phyloP scores from a whole-genome alignment of 2,888 invertebrate genomes.

The Drosophila testacea region DNA sequence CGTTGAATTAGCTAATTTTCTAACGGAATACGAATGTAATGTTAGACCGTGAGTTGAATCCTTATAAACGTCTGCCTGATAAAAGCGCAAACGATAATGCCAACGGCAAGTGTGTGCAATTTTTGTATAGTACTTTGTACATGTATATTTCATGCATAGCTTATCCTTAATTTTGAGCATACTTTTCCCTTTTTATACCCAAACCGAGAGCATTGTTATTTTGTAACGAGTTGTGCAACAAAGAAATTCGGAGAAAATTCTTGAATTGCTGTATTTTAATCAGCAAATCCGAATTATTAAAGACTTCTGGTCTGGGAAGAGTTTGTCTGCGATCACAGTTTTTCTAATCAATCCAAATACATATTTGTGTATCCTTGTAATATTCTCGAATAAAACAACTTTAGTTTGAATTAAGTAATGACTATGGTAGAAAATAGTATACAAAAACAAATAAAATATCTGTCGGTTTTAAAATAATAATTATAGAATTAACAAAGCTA shows the following conservation, averaged over 20 bases:
- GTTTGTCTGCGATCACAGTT: too few relatives aligned
- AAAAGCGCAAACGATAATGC: constrained; percentile 67
- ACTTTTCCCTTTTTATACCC: constrained; percentile 17
- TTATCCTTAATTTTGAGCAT: constrained; percentile 46
- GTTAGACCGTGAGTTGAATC: constrained; percentile 28
- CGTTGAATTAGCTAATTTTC: constrained; percentile 59
- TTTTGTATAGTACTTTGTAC: constrained; percentile 8
- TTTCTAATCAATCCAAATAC: too few relatives aligned
- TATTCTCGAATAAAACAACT: too few relatives aligned
- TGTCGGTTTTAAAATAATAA: too few relatives aligned
- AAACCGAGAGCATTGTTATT: background rate
- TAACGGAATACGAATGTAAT: constrained; percentile 56
- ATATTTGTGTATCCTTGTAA: too few relatives aligned
- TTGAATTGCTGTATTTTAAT: too few relatives aligned
- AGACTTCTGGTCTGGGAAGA: too few relatives aligned
- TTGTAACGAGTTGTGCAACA: background rate
- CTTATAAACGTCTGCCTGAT: constrained; percentile 56
- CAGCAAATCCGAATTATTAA: too few relatives aligned
- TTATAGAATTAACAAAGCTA: too few relatives aligned
- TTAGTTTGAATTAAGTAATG: background rate
- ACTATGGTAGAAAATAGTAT: background rate
- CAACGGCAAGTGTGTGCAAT: constrained; percentile 56
- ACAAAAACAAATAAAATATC: background rate
- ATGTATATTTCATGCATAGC: constrained; percentile 35
- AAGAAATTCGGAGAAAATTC: too few relatives aligned